Evolutionary conservation across 1,140 invertebrate genomes (phyloP), one percentile per base, ranked within the genome.

Genomic region (Trachymyrmex septentrionalis): DNA sequence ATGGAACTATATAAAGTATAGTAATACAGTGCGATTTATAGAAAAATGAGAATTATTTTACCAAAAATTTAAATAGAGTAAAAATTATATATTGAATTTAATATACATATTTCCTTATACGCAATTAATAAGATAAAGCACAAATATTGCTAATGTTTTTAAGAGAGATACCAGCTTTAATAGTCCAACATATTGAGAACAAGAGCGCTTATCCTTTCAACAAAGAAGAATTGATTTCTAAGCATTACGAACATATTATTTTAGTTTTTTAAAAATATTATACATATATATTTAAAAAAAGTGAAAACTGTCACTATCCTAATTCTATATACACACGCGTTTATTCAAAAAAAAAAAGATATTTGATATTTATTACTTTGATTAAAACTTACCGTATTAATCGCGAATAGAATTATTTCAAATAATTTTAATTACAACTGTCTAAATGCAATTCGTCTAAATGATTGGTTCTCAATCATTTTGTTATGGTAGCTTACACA

Each of bases 161-260:
- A 38, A 57, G 5, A 7, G 7, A 38, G 7, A 24, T 21, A 50
- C 0, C 14, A 19, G 14, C 16, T 71, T 57, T 69, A 69, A 55
- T 38, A 55, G 53, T 81, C 3, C 48, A 81, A 57, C 16, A 81
- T 57, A 9, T 55, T 24, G 30, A 55, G 7, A 27, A 2, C 30
- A 48, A 9, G 4, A 1, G 0, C 16, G 2, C 30, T 73, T 34
- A 73, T 73, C 38, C n/a, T 44, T 63, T 61, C 27, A 27, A 61
- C 61, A 84, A 82, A 82, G 34, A 14, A 24, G 24, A 82, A 82
- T 82, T 59, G 10, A 72, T 72, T 81, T 16, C 27, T 44, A 3
- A 55, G 6, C 59, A 61, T 48, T 19, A 48, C 38, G 7, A 3
- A 1, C 44, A 48, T 16, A 34, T 82, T 61, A 82, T 59, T 38